Base-by-base conservation (phyloP, 2,888 invertebrate species). In the Minunthozetes semirufus region DNA sequence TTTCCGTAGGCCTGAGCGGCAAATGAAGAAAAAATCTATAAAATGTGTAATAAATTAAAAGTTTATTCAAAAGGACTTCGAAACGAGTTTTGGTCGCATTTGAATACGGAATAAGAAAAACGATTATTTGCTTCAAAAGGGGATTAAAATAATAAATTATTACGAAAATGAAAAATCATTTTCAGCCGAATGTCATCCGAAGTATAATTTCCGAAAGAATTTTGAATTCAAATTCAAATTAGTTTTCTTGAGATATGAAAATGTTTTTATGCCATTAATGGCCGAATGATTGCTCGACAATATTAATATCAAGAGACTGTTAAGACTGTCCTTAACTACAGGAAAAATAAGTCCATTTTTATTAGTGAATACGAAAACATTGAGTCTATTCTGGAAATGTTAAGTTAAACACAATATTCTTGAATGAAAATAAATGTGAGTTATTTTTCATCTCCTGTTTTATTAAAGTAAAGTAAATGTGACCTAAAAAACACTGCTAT, bases 121-220 rank as follows among this genome's bases (percentile, higher is more conserved):
- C 50, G 50, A 50, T 50, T 48, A 48, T 11, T 50, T 59, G 9
- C 13, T 29, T 59, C 17, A 15, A 15, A 59, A 59, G 17, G 27
- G 29, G 59, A 59, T 59, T 59, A 59, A 59, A 59, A 27, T 59
- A 59, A 59, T 59, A 59, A 59, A 59, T 59, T 59, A n/a, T 59
- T 1, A 27, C 27, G 1, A 1, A 25, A 56, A 29, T 29, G 25
- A 19, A n/a, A 50, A 19, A 22, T 25, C 2, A 1, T 22, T 56
- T 25, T 29, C 29, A 13, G 56, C 25, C 1, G 3, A 29, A 59
- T 29, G 59, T 15, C 59, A 59, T 59, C 42, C 11, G 13, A 42
- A 13, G 42, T 42, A 42, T 59, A 27, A 59, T 59, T 59, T 9
- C 3, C 25, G 15, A 25, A 56, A 15, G 11, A 2, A 22, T 25